Percentiles rank a stretch among this genome's conserved stretches.
Evolutionary conservation across 2,888 invertebrate genomes (phyloP).

Genomic region (Dynastes grantii): DNA sequence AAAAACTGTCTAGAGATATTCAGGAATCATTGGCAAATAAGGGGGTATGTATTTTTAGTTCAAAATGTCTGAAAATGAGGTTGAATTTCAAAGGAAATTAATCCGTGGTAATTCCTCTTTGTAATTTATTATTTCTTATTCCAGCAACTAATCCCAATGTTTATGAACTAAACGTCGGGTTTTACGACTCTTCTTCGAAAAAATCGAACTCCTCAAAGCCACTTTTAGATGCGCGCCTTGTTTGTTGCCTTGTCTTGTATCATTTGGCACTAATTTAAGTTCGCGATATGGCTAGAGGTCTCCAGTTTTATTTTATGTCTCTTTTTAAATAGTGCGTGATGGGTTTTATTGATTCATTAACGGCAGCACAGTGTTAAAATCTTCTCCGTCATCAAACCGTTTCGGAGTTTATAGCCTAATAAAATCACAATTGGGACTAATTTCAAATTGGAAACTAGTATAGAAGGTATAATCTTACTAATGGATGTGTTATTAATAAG

Average conservation of each 20-base stretch:
- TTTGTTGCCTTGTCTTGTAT: neutral
- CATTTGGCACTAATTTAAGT: slow-evolving; percentile 28
- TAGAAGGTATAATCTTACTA: slow-evolving; percentile 26
- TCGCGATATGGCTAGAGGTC: slow-evolving; percentile 9
- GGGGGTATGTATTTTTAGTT: too few species aligned
- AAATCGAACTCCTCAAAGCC: slow-evolving; percentile 18
- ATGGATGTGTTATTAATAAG: slow-evolving; percentile 24
- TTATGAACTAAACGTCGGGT: neutral
- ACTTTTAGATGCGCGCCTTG: slow-evolving; percentile 15
- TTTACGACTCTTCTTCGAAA: slow-evolving; percentile 2
- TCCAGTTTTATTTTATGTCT: slow-evolving; percentile 17
- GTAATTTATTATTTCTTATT: slow-evolving; percentile 8
- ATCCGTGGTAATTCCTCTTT: neutral
- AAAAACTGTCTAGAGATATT: too few species aligned
- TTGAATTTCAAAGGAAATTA: too few species aligned
- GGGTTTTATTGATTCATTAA: slow-evolving; percentile 43
- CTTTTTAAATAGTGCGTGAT: slow-evolving; percentile 41
- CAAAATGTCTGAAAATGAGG: too few species aligned
- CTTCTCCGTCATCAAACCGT: slow-evolving; percentile 4
- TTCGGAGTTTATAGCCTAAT: slow-evolving; percentile 22
- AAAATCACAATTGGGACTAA: slow-evolving; percentile 38
- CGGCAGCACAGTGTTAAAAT: slow-evolving; percentile 26
- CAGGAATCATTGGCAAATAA: too few species aligned
- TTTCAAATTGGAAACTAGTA: slow-evolving; percentile 30
- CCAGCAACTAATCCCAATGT: neutral